Conservation (phyloP, 2,797 vertebrate genomes). For the Pangasius macronema region DNA sequence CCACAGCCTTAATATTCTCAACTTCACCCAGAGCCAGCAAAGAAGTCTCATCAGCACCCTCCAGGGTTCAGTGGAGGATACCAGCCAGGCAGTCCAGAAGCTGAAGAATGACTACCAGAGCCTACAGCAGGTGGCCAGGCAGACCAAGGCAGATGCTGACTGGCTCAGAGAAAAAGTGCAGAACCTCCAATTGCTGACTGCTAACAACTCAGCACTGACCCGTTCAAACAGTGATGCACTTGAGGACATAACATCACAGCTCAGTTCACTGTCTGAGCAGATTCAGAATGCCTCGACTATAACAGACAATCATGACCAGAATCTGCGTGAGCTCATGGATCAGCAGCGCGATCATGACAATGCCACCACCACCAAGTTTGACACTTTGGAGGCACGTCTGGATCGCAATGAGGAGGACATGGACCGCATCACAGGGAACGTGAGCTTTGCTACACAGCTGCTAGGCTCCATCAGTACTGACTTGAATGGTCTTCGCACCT, state of each 20-base stretch:
- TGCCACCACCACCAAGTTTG: conserved; percentile 69
- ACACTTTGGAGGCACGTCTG: conserved; percentile 67
- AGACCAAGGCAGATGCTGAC: conserved; percentile 84
- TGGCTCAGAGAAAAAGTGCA: conserved; percentile 95
- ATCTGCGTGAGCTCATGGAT: conserved; percentile 82
- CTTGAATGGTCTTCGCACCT: conserved; percentile 89
- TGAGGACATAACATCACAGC: conserved; percentile 88
- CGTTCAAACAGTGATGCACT: conserved; percentile 90
- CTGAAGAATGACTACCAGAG: conserved; percentile 92
- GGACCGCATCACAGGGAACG: conserved; percentile 72
- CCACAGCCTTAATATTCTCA: conserved; percentile 86
- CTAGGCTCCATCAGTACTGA: conserved; percentile 82
- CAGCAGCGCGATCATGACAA: conserved; percentile 75
- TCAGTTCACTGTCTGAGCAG: conserved; percentile 83
- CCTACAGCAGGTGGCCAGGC: conserved; percentile 88
- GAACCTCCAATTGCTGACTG: conserved; percentile 85
- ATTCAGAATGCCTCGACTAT: conserved; percentile 87
- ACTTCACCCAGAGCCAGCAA: conserved; percentile 91
- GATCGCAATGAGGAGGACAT: conserved; percentile 72
- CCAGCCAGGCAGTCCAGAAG: conserved; percentile 88
- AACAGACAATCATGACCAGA: conserved; percentile 77
- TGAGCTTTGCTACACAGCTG: conserved; percentile 73
- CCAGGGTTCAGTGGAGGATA: conserved; percentile 90
- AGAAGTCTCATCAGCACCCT: conserved; percentile 81
- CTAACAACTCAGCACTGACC: conserved; percentile 88